Conservation (phyloP, 2,888 invertebrate species). For the Apamea epomidion region DNA sequence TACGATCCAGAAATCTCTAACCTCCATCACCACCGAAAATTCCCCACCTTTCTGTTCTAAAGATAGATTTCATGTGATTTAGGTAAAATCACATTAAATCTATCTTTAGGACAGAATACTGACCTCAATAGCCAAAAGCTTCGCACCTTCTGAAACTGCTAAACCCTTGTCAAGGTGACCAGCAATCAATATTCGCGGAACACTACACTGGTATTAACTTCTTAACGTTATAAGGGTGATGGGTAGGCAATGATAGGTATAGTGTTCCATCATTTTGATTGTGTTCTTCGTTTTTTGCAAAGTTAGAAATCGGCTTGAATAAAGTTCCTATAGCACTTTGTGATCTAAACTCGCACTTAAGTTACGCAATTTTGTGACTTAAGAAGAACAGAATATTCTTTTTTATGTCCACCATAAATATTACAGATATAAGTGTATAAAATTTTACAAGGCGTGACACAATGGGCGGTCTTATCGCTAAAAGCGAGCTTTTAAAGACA, state of each 20-base stretch:
- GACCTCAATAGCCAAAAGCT: constrained; percentile 54
- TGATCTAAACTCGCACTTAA: too few relatives aligned
- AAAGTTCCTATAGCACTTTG: background rate
- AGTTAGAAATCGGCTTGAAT: background rate
- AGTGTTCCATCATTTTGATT: constrained; percentile 3
- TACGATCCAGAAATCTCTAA: background rate
- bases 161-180: constrained; percentile 79
- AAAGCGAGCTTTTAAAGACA: too few relatives aligned
- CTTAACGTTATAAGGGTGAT: constrained; percentile 31
- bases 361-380: too few relatives aligned
- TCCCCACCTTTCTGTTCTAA: background rate
- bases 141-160: constrained; percentile 69
- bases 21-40: background rate
- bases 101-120: constrained; percentile 56
- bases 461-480: too few relatives aligned
- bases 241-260: background rate
- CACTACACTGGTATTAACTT: constrained; percentile 79
- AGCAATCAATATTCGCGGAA: constrained; percentile 79
- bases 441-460: too few relatives aligned
- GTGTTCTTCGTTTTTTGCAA: background rate
- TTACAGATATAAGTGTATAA: too few relatives aligned
- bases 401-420: too few relatives aligned
- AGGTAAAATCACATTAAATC: constrained; percentile 4
- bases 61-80: background rate
- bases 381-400: too few relatives aligned